phyloP scores from a whole-genome alignment of 2,888 invertebrate genomes.

The Candidula unifasciata region DNA sequence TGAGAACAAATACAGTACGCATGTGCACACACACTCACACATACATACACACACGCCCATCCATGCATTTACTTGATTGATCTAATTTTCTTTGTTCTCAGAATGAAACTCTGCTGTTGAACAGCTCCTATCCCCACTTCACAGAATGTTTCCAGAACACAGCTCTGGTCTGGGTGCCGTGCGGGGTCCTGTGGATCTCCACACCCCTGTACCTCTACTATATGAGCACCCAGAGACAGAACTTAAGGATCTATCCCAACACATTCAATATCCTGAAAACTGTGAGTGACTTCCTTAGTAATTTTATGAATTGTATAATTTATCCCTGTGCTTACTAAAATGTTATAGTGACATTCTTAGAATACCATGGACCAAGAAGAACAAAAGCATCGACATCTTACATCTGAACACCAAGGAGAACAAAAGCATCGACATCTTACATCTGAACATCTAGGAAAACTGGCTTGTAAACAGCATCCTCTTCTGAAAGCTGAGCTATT shows the following conservation, averaged over 20 bases:
- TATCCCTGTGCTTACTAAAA: no score
- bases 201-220: slow-evolving; percentile 80
- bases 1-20: background rate
- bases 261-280: slow-evolving; percentile 54
- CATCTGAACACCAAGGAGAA: no score
- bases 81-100: background rate
- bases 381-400: no score
- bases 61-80: background rate
- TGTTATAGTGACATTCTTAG: no score
- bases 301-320: no score
- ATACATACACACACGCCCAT: background rate
- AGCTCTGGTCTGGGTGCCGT: slow-evolving; percentile 92
- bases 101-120: slow-evolving; percentile 55
- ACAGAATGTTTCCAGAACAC: slow-evolving; percentile 95
- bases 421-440: no score
- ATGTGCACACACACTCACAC: background rate
- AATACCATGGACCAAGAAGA: no score
- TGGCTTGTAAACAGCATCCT: no score
- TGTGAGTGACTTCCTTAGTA: no score
- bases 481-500: no score
- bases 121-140: slow-evolving; percentile 82
- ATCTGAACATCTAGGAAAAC: no score
- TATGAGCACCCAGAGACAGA: slow-evolving; percentile 54
- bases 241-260: slow-evolving; percentile 58
- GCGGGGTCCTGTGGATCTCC: slow-evolving; percentile 88